Evolutionary conservation across 2,113 vertebrate species (phyloP).

Genomic region (Perognathus longimembris): DNA sequence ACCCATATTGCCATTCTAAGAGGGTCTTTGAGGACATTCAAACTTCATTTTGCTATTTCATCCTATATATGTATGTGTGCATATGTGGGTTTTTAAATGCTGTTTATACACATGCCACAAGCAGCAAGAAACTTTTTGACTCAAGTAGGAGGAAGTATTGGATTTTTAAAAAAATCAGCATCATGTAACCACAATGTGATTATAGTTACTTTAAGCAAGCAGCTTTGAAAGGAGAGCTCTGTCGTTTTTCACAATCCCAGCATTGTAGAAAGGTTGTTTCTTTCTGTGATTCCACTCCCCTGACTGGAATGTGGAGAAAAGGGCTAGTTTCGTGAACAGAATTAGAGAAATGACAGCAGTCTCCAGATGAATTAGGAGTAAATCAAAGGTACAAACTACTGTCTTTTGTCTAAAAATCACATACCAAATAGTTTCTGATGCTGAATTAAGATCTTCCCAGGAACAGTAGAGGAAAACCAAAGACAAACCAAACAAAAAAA

Average conservation of each 20-base stretch:
- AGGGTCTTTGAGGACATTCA: neutral
- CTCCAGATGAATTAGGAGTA: conserved; percentile 2
- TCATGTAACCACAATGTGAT: neutral
- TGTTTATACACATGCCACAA: neutral
- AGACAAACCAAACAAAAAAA: neutral
- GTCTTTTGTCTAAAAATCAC: conserved; percentile 42
- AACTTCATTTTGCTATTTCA: conserved; percentile 4
- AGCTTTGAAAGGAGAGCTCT: conserved; percentile 56
- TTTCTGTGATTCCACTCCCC: conserved; percentile 28
- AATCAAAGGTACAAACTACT: conserved; percentile 1
- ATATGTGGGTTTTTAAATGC: neutral
- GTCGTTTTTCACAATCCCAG: conserved; percentile 42
- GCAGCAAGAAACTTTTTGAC: neutral
- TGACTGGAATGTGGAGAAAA: conserved; percentile 51
- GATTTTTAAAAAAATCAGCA: neutral
- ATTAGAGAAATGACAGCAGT: conserved; percentile 27
- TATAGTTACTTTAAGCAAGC: neutral
- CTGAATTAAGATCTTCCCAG: neutral
- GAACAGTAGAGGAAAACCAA: neutral
- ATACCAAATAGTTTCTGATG: conserved; percentile 1
- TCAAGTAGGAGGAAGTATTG: conserved; percentile 19
- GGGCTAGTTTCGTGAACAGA: neutral
- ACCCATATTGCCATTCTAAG: neutral
- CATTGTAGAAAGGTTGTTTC: conserved; percentile 46
- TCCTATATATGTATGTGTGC: neutral